Percentiles rank a stretch among this genome's conserved stretches.
These are phyloP conservation scores for Heliconius hermathena DNA, from an alignment of 1,140 invertebrate species.

Conservation along the genomic window DNA sequence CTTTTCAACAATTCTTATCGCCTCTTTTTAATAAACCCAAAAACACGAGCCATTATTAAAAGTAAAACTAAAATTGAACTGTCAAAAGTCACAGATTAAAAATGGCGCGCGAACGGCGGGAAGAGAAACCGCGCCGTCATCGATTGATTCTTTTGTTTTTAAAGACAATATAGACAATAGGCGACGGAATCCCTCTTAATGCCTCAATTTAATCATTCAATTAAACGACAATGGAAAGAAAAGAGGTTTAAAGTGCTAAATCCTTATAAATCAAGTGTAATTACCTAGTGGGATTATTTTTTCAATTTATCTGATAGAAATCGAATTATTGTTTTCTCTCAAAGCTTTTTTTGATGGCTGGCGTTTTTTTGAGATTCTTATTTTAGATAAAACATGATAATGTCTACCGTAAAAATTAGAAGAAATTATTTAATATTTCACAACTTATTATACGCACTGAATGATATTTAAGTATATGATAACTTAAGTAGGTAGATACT, in stretches of 20 bases:
- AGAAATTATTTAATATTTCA: neutral
- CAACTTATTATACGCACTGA: too few relatives aligned
- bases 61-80: conserved; percentile 39
- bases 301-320: conserved; percentile 21
- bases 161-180: conserved; percentile 53
- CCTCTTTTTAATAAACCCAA: neutral
- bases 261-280: conserved; percentile 64
- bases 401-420: neutral
- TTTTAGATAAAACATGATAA: neutral
- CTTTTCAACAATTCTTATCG: neutral
- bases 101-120: conserved; percentile 39
- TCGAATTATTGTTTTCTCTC: conserved; percentile 1
- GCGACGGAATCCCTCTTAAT: conserved; percentile 45
- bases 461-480: too few relatives aligned
- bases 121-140: conserved; percentile 42
- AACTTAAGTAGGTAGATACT: too few relatives aligned
- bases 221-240: conserved; percentile 70
- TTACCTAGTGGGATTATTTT: conserved; percentile 22
- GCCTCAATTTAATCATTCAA: conserved; percentile 70
- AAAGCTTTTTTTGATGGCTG: neutral
- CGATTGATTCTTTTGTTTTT: conserved; percentile 68
- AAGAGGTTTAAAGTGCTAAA: conserved; percentile 67
- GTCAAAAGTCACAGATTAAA: conserved; percentile 48
- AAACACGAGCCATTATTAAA: conserved; percentile 20
- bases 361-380: neutral